These are phyloP conservation scores for Alces alces DNA, from an alignment of 2,113 vertebrate genomes.

Conservation along the genomic window DNA sequence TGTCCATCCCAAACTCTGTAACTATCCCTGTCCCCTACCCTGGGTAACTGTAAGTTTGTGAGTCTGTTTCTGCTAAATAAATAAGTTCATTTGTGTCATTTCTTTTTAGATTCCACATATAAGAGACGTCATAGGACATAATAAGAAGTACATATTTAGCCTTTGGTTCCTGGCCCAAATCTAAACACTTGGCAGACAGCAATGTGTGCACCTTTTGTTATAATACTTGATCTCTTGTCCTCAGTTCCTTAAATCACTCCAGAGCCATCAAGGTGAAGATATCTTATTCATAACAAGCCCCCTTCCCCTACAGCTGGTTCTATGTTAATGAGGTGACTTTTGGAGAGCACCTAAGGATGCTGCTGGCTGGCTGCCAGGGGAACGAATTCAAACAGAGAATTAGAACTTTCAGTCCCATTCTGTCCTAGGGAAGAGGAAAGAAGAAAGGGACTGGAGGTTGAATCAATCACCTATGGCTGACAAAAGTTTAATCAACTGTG, in stretches of 20 bases:
- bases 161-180: neutral
- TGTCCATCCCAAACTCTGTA: neutral
- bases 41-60: neutral
- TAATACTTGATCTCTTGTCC: neutral
- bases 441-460: neutral
- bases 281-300: neutral
- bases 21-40: neutral
- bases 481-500: neutral
- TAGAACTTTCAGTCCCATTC: neutral
- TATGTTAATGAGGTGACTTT: neutral
- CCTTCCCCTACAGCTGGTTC: neutral
- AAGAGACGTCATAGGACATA: neutral
- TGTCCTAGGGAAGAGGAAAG: neutral
- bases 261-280: neutral
- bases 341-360: neutral
- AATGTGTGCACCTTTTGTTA: neutral
- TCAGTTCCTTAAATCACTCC: neutral
- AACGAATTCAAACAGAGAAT: neutral
- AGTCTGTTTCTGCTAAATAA: neutral
- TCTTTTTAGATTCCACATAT: neutral
- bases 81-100: neutral
- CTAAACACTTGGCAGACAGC: neutral
- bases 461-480: neutral
- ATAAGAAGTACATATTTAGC: neutral
- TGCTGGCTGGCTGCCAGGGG: neutral